Base-by-base conservation (phyloP, 2,797 vertebrate species). In the Erethizon dorsatum region DNA sequence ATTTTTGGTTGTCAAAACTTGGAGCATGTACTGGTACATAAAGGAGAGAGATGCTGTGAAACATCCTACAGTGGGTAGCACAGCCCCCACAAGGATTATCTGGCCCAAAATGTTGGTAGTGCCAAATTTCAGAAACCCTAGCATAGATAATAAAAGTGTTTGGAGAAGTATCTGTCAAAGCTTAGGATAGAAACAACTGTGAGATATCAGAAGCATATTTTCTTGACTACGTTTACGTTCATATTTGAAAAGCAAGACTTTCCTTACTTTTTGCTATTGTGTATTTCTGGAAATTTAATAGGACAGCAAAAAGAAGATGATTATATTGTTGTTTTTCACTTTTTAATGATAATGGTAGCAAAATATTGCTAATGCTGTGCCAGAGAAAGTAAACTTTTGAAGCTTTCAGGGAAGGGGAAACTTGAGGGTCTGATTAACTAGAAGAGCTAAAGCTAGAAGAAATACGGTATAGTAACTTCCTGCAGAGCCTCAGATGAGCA, bases 121-220 rank as follows among this genome's bases (percentile, higher is more conserved):
- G 59, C 71, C 75, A 82, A 75, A 54, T 7, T 90, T 92, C 54
- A 79, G 63, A 88, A 95, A 45, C 45, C n/a, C 41, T 97, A 33
- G 2, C 33, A 61, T 11, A 94, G 65, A 90, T 24, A 37, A n/a
- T 94, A 75, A 50, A 61, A 75, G 15, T 83, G 41, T 96, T 84
- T 77, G 47, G 52, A 33, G 45, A 91, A 57, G 47, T 67, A 45
- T 78, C 63, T 50, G 17, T 83, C 54, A 85, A 0, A 83, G 56
- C 26, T 90, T 93, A 92, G 65, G n/a, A 80, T 22, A 91, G n/a
- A 96, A 87, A 41, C 90, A 56, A 24, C 50, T 69, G 0, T 80
- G 33, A 80, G 20, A 88, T 82, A 93, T 20, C 67, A 22, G 31
- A 86, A 89, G 47, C 26, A 61, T 18, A 65, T 52, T 92, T 95